Evolutionary conservation across 2,113 vertebrate genomes (phyloP).

Genomic region (Galemys pyrenaicus): DNA sequence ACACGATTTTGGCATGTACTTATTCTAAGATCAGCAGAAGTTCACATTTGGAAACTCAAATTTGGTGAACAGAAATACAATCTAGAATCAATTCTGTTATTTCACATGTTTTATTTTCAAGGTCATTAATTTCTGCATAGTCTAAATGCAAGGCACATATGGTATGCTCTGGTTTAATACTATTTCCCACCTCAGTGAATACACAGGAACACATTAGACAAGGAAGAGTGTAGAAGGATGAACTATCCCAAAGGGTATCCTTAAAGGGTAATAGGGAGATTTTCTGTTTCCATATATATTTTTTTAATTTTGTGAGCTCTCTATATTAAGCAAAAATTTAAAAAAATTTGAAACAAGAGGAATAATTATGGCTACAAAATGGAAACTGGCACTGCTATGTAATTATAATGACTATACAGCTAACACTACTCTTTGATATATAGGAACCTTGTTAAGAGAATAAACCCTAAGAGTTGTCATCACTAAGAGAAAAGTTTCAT

Average conservation of each 20-base stretch:
- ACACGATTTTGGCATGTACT: neutral
- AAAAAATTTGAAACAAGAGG: neutral
- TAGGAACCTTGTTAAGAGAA: too few relatives aligned
- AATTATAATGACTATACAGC: too few relatives aligned
- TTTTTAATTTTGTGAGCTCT: slow-evolving; percentile 5
- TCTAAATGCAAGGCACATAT: neutral
- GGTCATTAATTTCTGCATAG: neutral
- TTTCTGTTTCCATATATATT: slow-evolving; percentile 29
- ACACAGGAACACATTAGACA: neutral
- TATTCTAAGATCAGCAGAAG: neutral
- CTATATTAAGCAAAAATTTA: neutral
- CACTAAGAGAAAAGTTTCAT: too few relatives aligned
- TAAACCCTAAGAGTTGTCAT: too few relatives aligned
- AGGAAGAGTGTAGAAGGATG: neutral
- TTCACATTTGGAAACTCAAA: neutral
- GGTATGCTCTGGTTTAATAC: neutral
- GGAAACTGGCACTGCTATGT: neutral
- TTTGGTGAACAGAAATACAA: neutral
- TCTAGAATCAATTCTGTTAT: neutral
- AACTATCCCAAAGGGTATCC: neutral
- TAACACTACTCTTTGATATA: too few relatives aligned
- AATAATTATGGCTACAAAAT: neutral
- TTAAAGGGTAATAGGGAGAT: neutral
- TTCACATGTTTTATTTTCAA: neutral
- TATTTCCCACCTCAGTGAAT: neutral